Evolutionary conservation across 2,888 invertebrate genomes (phyloP), one percentile per base, ranked within the genome.

Genomic region (Acanthosepion lycidas): DNA sequence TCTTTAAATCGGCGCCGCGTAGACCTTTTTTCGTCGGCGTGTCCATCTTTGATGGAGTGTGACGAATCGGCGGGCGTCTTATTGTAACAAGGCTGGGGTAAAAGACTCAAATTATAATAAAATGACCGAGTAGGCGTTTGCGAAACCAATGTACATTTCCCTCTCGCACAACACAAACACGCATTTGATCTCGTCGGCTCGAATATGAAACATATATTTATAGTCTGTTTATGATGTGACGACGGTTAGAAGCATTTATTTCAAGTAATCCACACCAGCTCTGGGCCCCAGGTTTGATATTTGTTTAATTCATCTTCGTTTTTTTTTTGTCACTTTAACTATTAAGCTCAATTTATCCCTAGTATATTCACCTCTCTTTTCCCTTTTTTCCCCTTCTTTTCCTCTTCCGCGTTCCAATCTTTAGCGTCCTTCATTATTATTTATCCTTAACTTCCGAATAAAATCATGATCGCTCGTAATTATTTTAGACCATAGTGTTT

Each of bases 31-130:
- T 78, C 78, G 15, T 9, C 78, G 33, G 78, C 78, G n/a, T 78
- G n/a, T 78, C 78, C 78, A 78, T 78, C n/a, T 78, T 78, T 78
- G 78, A n/a, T 78, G 78, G 78, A 33, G 78, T 33, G 78, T 78
- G 18, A 78, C 78, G 33, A 78, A 78, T 78, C n/a, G 78, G 1
- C 78, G 78, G 78, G 78, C 78, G 78, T 78, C 78, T 78, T 78
- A 78, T 78, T 78, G n/a, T 78, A 12, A n/a, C n/a, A 9, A 3
- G 15, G n/a, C n/a, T 78, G n/a, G 78, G 12, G 78, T n/a, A n/a
- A 78, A 78, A n/a, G n/a, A n/a, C n/a, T 33, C 15, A 18, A n/a
- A 78, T 78, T 78, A 78, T 78, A 78, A 78, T 78, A 78, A n/a
- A 78, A n/a, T 78, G 78, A n/a, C n/a, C 9, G n/a, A 78, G 78